Evolutionary conservation across 2,113 vertebrate genomes (phyloP).

Genomic region (Callipepla squamata): DNA sequence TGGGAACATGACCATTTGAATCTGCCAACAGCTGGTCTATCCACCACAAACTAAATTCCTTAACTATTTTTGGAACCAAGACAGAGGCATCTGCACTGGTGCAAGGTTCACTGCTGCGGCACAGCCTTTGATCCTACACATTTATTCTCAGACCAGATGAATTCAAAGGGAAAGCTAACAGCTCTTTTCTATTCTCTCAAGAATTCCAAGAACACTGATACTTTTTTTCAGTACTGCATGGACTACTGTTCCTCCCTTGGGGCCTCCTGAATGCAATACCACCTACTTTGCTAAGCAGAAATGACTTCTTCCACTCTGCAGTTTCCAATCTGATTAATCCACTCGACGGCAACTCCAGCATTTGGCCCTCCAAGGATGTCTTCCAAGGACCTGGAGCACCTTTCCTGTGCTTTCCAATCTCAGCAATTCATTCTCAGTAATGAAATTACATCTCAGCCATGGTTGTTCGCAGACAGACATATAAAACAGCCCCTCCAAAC

Average conservation of each 20-base stretch:
- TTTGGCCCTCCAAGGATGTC: neutral
- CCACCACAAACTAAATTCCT: neutral
- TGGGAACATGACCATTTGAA: neutral
- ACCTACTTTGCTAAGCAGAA: neutral
- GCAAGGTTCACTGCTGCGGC: neutral
- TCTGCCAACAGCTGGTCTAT: neutral
- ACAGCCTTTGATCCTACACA: neutral
- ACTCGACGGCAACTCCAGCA: neutral
- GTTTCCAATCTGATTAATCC: conserved; percentile 7
- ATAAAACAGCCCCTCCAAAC: neutral
- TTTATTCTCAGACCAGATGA: neutral
- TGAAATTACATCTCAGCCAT: conserved; percentile 18
- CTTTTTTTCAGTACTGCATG: neutral
- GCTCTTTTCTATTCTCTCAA: neutral
- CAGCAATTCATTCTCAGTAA: conserved; percentile 14
- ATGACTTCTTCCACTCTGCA: neutral
- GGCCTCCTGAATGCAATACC: neutral
- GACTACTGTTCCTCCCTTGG: neutral
- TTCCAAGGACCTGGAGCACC: conserved; percentile 8
- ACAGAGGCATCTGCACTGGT: neutral
- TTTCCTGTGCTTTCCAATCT: neutral
- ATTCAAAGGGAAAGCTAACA: neutral
- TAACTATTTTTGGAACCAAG: neutral
- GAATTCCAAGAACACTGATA: neutral
- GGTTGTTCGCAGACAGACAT: neutral